Conservation (phyloP, 2,113 vertebrate genomes). For the Stigmatopora nigra region DNA sequence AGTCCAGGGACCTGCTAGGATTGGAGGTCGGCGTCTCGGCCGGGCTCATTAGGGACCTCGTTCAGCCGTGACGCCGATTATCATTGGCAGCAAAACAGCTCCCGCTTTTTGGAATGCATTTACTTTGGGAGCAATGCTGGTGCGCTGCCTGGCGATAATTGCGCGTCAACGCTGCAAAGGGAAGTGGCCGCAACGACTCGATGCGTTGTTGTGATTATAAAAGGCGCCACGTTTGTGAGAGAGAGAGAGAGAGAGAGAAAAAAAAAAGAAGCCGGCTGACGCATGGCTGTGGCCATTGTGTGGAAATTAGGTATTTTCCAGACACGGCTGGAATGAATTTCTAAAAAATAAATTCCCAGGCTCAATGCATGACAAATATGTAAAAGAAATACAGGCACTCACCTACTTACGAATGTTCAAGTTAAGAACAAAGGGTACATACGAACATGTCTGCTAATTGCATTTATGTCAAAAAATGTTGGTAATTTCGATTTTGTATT, state of each 20-base stretch:
- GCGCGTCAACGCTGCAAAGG: neutral
- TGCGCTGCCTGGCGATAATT: neutral
- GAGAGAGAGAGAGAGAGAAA: neutral
- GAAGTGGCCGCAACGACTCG: neutral
- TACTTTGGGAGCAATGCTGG: slow-evolving; percentile 21
- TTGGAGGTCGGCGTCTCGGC: slow-evolving; percentile 30
- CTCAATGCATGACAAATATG: neutral
- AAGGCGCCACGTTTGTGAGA: neutral
- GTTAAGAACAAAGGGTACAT: no score
- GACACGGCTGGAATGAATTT: neutral
- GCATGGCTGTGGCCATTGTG: slow-evolving; percentile 5
- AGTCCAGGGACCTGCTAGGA: neutral
- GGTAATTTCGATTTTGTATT: no score
- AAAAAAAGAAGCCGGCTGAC: slow-evolving; percentile 1
- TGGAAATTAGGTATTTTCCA: neutral
- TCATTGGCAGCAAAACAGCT: slow-evolving; percentile 42
- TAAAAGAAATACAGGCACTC: no score
- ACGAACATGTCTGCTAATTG: no score
- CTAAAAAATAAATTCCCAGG: neutral
- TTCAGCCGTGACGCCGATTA: slow-evolving; percentile 60
- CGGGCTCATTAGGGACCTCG: slow-evolving; percentile 57
- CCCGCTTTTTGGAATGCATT: slow-evolving; percentile 35
- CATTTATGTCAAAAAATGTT: no score
- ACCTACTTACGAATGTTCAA: no score
- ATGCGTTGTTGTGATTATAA: neutral